Conservation (phyloP, 2,888 invertebrate genomes). For the Chymomyza procnemis region DNA sequence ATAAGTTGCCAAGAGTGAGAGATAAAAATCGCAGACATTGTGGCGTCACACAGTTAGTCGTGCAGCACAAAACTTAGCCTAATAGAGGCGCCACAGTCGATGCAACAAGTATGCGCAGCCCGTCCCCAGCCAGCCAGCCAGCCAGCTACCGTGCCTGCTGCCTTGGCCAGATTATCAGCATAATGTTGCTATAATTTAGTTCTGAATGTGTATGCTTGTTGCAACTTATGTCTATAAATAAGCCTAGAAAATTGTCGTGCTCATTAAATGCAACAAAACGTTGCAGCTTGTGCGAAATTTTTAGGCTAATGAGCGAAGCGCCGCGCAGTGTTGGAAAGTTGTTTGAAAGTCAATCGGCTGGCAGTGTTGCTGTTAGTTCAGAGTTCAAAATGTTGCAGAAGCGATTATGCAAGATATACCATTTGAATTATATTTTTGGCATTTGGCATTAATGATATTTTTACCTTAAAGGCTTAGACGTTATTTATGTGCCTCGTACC, state of each 20-base stretch:
- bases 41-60: slow-evolving; percentile 51
- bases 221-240: slow-evolving; percentile 26
- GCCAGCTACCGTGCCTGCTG: slow-evolving; percentile 23
- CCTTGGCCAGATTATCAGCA: slow-evolving; percentile 41
- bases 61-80: slow-evolving; percentile 24
- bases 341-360: neutral
- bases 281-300: too few species aligned
- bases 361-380: too few species aligned
- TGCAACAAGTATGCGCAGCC: slow-evolving; percentile 36
- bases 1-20: slow-evolving; percentile 42
- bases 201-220: slow-evolving; percentile 3
- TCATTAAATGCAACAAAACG: neutral
- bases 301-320: slow-evolving; percentile 57
- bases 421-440: neutral
- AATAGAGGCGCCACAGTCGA: slow-evolving; percentile 15
- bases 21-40: slow-evolving; percentile 76
- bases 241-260: slow-evolving; percentile 36
- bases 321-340: slow-evolving; percentile 21
- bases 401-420: neutral
- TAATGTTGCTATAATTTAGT: slow-evolving; percentile 55
- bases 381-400: neutral
- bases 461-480: neutral
- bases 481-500: neutral
- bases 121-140: slow-evolving; percentile 35
- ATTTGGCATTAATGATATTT: neutral